Conservation (phyloP, 2,888 invertebrate genomes). For the Ennomos quercinarius region DNA sequence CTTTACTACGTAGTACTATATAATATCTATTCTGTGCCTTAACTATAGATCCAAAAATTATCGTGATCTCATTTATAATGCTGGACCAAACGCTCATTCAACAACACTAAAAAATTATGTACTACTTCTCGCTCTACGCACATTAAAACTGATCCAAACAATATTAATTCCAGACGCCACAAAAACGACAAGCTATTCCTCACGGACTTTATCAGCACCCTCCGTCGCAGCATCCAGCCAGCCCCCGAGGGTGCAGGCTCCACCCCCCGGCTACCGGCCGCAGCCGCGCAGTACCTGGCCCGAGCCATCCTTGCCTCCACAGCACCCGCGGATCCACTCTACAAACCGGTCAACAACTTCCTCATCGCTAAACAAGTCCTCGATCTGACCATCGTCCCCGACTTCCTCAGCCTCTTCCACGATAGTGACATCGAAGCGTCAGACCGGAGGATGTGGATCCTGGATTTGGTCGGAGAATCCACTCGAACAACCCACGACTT, state of each 20-base stretch:
- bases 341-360: conserved; percentile 91
- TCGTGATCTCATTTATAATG: no score
- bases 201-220: conserved; percentile 87
- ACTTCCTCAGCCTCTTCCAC: conserved; percentile 93
- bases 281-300: conserved; percentile 89
- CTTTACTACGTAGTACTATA: no score
- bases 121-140: no score
- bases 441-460: conserved; percentile 90
- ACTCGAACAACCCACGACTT: conserved; percentile 91
- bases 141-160: not conserved
- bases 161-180: conserved; percentile 67
- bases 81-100: no score
- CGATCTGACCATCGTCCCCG: conserved; percentile 93
- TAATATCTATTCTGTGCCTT: no score
- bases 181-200: conserved; percentile 89
- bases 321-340: conserved; percentile 91
- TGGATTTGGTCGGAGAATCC: conserved; percentile 91
- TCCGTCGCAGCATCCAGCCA: conserved; percentile 86
- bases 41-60: no score
- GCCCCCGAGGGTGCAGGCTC: conserved; percentile 35
- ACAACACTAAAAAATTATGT: no score
- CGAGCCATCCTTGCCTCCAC: conserved; percentile 89
- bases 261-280: conserved; percentile 81
- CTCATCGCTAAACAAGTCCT: conserved; percentile 91
- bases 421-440: conserved; percentile 90